Evolutionary conservation across 2,113 vertebrate species (phyloP), one percentile per base, ranked within the genome.

Genomic region (Nestor notabilis): DNA sequence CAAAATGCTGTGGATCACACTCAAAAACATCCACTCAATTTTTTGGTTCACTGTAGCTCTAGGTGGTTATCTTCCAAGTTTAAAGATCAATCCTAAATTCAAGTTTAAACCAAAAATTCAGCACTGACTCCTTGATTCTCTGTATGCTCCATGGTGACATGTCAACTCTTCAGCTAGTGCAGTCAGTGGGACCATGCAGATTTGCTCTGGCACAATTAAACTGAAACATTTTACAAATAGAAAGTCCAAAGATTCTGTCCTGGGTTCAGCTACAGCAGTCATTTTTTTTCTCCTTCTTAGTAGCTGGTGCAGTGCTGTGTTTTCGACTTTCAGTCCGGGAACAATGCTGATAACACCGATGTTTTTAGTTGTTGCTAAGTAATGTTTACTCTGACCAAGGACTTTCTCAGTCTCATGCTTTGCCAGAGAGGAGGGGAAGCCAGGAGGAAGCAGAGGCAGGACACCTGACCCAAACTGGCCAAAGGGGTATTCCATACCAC

Each of bases 81-180:
- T 58, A 58, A 56, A 58, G 10, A 46, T 21, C 9, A 89, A 49
- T 16, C 5, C 33, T 31, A 75, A 70, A 53, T 44, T 75, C 21
- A 68, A 71, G 1, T 63, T 55, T 53, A 52, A 81, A 52, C 3
- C 1, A 53, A 56, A 95, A 95, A 17, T 77, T 50, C 18, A 37
- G 13, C 13, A 35, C 10, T 37, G 33, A 41, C 4, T 53, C 19
- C 19, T 66, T 41, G n/a, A n/a, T 52, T 55, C 13, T 63, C 65
- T 20, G 9, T 35, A 15, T 24, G 7, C 3, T 7, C 11, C 17
- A 19, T 29, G 21, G 33, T 31, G 55, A 75, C 0, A 0, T n/a
- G 19, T 44, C 17, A 77, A 7, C 17, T 89, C 19, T 82, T 88
- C 39, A 75, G 13, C 20, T 11, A 63, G 5, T 52, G 7, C 24